Conservation (phyloP, 2,797 vertebrate genomes). For the Mormyrus proboscirostris region DNA sequence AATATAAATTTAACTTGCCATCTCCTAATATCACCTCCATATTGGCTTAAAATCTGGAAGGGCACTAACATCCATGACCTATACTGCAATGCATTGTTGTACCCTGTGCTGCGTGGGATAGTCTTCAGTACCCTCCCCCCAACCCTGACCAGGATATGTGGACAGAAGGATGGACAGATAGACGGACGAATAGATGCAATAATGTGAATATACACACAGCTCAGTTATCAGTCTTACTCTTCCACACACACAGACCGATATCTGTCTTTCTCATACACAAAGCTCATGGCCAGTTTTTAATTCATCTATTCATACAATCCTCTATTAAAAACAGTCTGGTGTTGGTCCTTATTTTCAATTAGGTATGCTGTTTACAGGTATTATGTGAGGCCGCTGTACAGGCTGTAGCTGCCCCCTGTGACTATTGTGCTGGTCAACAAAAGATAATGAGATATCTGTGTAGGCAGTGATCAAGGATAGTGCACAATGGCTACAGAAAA, state of each 20-base stretch:
- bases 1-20: neutral
- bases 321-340: constrained; percentile 69
- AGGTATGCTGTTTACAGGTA: constrained; percentile 73
- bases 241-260: neutral
- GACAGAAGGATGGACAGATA: neutral
- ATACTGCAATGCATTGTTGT: neutral
- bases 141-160: neutral
- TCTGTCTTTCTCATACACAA: neutral
- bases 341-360: constrained; percentile 78
- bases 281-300: constrained; percentile 46
- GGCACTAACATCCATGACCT: neutral
- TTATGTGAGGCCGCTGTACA: constrained; percentile 60
- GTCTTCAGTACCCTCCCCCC: neutral
- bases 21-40: neutral
- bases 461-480: constrained; percentile 68
- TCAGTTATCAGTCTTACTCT: neutral
- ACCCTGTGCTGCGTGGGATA: neutral
- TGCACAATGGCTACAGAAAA: constrained; percentile 67
- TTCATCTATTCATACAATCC: constrained; percentile 68
- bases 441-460: constrained; percentile 88
- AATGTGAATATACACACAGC: neutral
- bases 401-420: constrained; percentile 57
- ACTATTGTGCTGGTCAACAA: constrained; percentile 79
- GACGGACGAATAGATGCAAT: neutral
- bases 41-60: neutral